Evolutionary conservation across 2,888 invertebrate species (phyloP), one percentile per base, ranked within the genome.

Genomic region (Tenthredo distinguenda): DNA sequence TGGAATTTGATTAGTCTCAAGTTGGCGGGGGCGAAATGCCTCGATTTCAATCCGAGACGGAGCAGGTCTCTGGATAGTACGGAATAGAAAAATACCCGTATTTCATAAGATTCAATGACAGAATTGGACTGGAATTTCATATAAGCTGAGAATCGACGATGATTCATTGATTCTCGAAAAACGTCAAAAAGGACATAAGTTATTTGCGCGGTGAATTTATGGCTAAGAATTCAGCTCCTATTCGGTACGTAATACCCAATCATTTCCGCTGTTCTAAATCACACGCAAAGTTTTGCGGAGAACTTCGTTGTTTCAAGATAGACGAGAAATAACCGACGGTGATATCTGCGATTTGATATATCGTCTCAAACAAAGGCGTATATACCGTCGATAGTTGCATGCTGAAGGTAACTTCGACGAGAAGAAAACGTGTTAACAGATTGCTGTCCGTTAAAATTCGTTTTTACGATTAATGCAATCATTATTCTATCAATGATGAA

Each of bases 201-300:
- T 77, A 50, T 77, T 81, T 21, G 12, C 26, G 43, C 26, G 15
- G 40, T 21, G 26, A 65, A 81, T 62, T 62, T 81, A 81, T 81
- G 21, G 81, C 34, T 10, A n/a, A 21, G 37, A 62, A 62, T 43
- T 81, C 18, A 40, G 62, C 18, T 26, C 43, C 62, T 62, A 81
- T 81, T 81, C 21, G 40, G 65, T 58, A 81, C 37, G 81, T 81
- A 43, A 81, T 81, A 62, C 26, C 81, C 81, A 62, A 81, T 81
- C 58, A 81, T 81, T 81, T 62, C 81, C 81, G 81, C 34, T n/a
- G 81, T 81, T 62, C 81, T 81, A 65, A 81, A 81, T 81, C 81
- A 81, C 81, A 26, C 58, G 81, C 55, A 65, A 62, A 81, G 62
- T 81, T 81, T 15, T 15, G 77, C 81, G 26, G 21, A 81, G 40